Evolutionary conservation across 2,888 invertebrate genomes (phyloP), one percentile per base, ranked within the genome.

Genomic region (Pantelozetes paolii): DNA sequence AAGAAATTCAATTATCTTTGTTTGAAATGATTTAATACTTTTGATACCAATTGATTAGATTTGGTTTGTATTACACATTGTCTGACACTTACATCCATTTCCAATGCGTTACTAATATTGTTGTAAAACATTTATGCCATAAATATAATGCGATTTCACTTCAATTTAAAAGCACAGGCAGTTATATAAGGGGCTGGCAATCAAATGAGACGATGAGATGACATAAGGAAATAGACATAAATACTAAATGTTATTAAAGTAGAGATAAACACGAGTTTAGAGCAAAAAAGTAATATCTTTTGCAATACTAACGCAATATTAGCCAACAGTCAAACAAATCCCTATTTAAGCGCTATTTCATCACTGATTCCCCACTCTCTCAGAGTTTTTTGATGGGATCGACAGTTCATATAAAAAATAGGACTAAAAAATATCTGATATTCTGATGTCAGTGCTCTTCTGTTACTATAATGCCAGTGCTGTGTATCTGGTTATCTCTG

Each of bases 71-170:
- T 36, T n/a, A 48, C 48, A 48, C 15, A 48, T 48, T 48, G 48
- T 9, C 3, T 48, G 48, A 48, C 48, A 48, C 15, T n/a, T 48
- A 48, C 18, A 48, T 2, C 5, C 36, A 36, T 36, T 36, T 36
- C 6, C 9, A 9, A 36, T n/a, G n/a, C n/a, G n/a, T n/a, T 48
- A n/a, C 9, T 15, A 48, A 48, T 48, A 18, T 48, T 54, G 54
- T 54, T 54, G 26, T 54, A 45, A 13, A 64, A 64, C 62, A 64
- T 32, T 64, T 36, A 36, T 64, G 15, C 11, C 18, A 64, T 64
- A 64, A 64, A 64, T 64, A 45, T 69, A 26, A 69, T 69, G 20
- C 26, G 42, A 69, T 69, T 69, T 69, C 42, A 69, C 45, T 69
- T 69, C 45, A 69, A 69, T 69, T 69, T 69, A 42, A 69, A 69